A percentile compares a stretch with the other conserved stretches of the same genome.
Conservation (phyloP, 1,140 invertebrate genomes). For the Drosophila hydei region DNA sequence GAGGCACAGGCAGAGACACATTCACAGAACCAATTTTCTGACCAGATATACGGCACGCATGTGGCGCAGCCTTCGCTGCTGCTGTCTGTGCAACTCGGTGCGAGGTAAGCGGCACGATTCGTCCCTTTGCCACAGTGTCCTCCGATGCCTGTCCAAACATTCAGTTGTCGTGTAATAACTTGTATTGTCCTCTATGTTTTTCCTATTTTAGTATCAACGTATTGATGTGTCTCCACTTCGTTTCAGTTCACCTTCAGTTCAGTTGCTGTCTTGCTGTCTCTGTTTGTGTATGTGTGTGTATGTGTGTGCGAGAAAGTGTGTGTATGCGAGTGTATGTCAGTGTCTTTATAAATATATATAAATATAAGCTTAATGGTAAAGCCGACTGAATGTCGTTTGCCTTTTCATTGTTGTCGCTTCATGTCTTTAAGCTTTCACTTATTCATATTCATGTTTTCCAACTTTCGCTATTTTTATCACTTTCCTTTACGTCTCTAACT, state of each 20-base stretch:
- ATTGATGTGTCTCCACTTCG: conserved; percentile 27
- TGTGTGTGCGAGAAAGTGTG: neutral
- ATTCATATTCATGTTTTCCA: neutral
- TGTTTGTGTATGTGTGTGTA: neutral
- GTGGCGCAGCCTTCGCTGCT: conserved; percentile 30
- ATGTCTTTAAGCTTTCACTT: conserved; percentile 1
- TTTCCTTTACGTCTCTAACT: too few relatives aligned
- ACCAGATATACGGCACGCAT: conserved; percentile 31
- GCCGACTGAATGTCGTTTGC: neutral
- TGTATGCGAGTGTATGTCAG: neutral
- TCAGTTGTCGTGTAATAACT: conserved; percentile 13
- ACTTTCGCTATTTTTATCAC: too few relatives aligned
- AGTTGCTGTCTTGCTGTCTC: conserved; percentile 21
- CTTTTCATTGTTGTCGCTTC: conserved; percentile 7
- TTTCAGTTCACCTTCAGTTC: conserved; percentile 9
- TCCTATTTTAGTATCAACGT: conserved; percentile 16
- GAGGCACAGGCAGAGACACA: neutral
- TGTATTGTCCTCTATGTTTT: conserved; percentile 5
- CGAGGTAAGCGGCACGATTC: conserved; percentile 51
- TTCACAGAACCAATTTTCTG: conserved; percentile 24
- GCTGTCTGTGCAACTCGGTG: conserved; percentile 50
- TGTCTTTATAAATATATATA: neutral
- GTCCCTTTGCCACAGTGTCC: conserved; percentile 14
- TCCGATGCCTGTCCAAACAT: conserved; percentile 12
- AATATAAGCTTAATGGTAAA: neutral